Evolutionary conservation across 2,797 vertebrate species (phyloP), one percentile per base, ranked within the genome.

Genomic region (Coccyzus lansbergi): DNA sequence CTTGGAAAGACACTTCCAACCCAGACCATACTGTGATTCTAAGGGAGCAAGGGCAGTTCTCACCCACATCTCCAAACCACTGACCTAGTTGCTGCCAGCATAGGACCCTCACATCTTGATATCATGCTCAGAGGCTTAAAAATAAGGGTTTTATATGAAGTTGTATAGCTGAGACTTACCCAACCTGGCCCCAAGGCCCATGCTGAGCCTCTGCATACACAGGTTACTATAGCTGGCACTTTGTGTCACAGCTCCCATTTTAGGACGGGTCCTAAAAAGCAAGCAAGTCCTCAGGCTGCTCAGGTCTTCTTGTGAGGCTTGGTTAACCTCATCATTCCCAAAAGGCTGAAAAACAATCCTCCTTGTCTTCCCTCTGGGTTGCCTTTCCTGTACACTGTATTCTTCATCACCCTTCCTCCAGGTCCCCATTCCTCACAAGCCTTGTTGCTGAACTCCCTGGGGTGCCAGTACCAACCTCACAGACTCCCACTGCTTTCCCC

Each of bases 31-130:
- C 29, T 33, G 31, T 55, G 53, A 34, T 53, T 55, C 56, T 49
- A 26, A 86, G 31, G 7, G 12, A 58, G 20, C 4, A 17, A 76
- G 64, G n/a, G 49, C 49, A 51, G 29, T 18, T 46, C 12, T n/a
- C 49, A 25, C 25, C 49, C 31, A 18, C 15, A 46, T n/a, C 19
- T 58, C 55, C 9, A 20, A 1, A 1, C 18, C 2, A 1, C 33
- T 77, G 38, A 74, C 26, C 9, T 2, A 2, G 26, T 0, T 2
- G 19, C 60, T 85, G 48, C 55, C 52, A 58, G 24, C 36, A 20
- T 15, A 67, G 64, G 81, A 83, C 60, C 33, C 59, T 82, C 84
- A 59, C 31, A 22, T 22, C 31, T 62, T 71, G 29, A 38, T n/a
- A 34, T 63, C 31, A 59, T 40, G 60, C 11, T 75, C 38, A 70